Conservation (phyloP, 2,113 vertebrate species). For the Odontesthes bonariensis region DNA sequence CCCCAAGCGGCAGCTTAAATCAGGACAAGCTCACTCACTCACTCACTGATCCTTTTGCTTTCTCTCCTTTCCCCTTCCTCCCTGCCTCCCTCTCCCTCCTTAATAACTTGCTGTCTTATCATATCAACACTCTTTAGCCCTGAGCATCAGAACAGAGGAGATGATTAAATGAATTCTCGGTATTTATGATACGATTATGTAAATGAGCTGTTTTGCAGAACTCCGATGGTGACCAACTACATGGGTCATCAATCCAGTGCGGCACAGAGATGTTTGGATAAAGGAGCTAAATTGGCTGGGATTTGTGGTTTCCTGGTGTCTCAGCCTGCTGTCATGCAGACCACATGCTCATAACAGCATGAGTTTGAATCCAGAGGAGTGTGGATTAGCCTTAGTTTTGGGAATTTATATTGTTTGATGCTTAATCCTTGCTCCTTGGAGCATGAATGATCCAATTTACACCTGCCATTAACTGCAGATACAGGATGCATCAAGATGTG, state of each 20-base stretch:
- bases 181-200: conserved; percentile 99
- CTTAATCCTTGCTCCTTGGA: conserved; percentile 75
- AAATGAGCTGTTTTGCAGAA: conserved; percentile 89
- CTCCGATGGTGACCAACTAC: conserved; percentile 78
- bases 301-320: conserved; percentile 74
- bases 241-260: conserved; percentile 77
- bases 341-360: conserved; percentile 75
- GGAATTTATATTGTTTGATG: conserved; percentile 75
- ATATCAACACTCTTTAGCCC: conserved; percentile 99
- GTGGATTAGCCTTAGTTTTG: conserved; percentile 72
- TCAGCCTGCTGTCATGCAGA: conserved; percentile 62
- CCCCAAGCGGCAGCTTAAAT: conserved; percentile 99
- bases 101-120: conserved; percentile 98
- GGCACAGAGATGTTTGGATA: conserved; percentile 76
- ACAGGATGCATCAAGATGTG: conserved; percentile 60
- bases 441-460: conserved; percentile 78
- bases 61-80: conserved; percentile 51
- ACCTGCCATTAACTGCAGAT: conserved; percentile 73
- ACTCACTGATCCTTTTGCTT: conserved; percentile 78
- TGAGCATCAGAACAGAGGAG: conserved; percentile 91
- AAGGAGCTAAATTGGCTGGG: conserved; percentile 75
- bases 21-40: conserved; percentile 86
- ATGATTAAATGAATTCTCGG: conserved; percentile 98
- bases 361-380: conserved; percentile 72
- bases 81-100: conserved; percentile 70